Base-by-base conservation (phyloP, 2,113 vertebrate genomes). In the Procavia capensis region DNA sequence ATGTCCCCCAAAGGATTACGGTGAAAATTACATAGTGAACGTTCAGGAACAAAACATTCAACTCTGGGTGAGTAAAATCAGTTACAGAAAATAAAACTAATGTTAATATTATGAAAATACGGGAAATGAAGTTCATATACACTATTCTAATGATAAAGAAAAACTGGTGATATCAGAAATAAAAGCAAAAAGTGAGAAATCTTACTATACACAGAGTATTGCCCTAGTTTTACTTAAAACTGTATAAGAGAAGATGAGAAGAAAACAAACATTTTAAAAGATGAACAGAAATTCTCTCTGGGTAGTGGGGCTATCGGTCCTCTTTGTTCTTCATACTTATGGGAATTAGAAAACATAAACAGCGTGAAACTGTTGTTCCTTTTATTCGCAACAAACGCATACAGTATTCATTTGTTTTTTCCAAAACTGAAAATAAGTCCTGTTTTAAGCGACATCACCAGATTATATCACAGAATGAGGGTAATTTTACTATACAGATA, bases 401-500 rank as follows among this genome's bases (percentile, higher is more conserved):
- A 27, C 2, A 47, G 3, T 85, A 92, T 29, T 64, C 19, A 47
- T 43, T 75, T 86, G 29, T 63, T n/a, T n/a, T n/a, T n/a, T n/a
- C 88, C 81, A 19, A 59, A 90, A 36, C 34, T n/a, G n/a, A 85
- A 96, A 96, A 91, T 25, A 85, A 45, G 27, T 24, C 29, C 36
- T 61, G n/a, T 41, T 94, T 75, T 57, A 76, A 9, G 5, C 34
- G 9, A 2, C 3, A 25, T 43, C 16, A 90, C 22, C 54, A 79
- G 16, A 75, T 89, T 61, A 50, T 34, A 57, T 45, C 7, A 54
- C 45, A 91, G 81, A 87, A 3, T 59, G 39, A 93, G 34, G 8
- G 59, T 88, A 88, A 87, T 61, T 95, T 96, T 92, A 90, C 76
- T n/a, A 34, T 24, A 90, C 22, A 85, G 45, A 89, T 86, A 91